A percentile compares a stretch with the other conserved stretches of the same genome.
Conservation (phyloP, 35 echinoderm and acorn worm genomes). For the Apostichopus californicus region DNA sequence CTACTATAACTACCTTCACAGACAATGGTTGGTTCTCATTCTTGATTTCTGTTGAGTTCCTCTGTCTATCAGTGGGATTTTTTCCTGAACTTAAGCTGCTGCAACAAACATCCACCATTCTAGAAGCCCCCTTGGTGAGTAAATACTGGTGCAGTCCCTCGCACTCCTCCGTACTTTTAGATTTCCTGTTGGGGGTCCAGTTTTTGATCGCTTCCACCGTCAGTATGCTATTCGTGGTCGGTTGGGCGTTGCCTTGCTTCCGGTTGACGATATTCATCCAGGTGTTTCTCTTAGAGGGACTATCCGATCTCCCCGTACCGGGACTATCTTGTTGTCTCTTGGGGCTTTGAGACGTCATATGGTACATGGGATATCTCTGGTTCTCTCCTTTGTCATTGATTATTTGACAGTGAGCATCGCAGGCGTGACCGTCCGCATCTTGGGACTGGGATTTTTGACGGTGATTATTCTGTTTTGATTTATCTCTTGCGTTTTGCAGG, state of each 20-base stretch:
- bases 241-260: background rate
- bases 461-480: background rate
- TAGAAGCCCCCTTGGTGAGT: slow-evolving; percentile 21
- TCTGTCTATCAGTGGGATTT: background rate
- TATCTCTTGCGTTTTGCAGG: slow-evolving; percentile 35
- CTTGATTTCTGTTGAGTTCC: background rate
- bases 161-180: slow-evolving; percentile 19
- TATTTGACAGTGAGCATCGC: background rate
- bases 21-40: background rate
- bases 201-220: slow-evolving; percentile 67
- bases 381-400: slow-evolving; percentile 3
- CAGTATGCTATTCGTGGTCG: slow-evolving; percentile 32
- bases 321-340: slow-evolving; percentile 10
- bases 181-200: slow-evolving; percentile 56
- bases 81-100: background rate
- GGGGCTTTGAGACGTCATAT: background rate
- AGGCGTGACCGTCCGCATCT: background rate
- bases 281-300: slow-evolving; percentile 7
- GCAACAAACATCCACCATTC: background rate
- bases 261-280: slow-evolving; percentile 32
- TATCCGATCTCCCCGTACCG: background rate
- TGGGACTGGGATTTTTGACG: background rate
- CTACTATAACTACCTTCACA: background rate
- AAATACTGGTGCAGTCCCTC: slow-evolving; percentile 28
- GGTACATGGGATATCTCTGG: background rate